Evolutionary conservation across 2,888 invertebrate species (phyloP).

Genomic region (Sabatieria punctata): DNA sequence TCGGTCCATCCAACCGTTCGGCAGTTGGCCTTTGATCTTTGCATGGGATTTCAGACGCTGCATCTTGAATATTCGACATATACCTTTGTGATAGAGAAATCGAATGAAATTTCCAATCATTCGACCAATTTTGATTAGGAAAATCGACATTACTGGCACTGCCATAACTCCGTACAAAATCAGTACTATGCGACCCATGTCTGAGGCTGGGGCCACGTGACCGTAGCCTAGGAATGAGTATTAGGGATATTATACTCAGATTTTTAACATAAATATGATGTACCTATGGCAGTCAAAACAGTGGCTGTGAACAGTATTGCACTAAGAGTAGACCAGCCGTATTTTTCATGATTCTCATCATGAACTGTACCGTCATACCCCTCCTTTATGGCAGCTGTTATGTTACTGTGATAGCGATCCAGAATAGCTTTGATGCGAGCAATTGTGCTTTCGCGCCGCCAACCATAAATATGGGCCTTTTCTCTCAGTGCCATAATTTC

Average conservation of each 20-base stretch:
- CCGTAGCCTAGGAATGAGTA: conserved; percentile 9
- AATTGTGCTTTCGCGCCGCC: not conserved
- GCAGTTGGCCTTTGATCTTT: too few relatives aligned
- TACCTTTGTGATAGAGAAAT: conserved; percentile 1
- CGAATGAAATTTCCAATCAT: conserved; percentile 1
- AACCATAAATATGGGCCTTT: not conserved
- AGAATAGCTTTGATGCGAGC: not conserved
- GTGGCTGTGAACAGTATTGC: conserved; percentile 3
- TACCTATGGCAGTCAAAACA: conserved; percentile 4
- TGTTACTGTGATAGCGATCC: not conserved
- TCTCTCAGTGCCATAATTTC: not conserved
- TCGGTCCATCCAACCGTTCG: too few relatives aligned
- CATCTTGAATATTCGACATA: not conserved
- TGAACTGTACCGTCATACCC: conserved; percentile 3
- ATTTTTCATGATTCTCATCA: not conserved
- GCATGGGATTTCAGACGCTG: too few relatives aligned
- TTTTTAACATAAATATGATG: not conserved
- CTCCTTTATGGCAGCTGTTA: not conserved
- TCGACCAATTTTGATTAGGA: conserved; percentile 6
- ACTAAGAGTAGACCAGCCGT: not conserved
- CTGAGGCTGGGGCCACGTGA: conserved; percentile 5
- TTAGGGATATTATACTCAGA: not conserved
- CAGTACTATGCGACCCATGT: conserved; percentile 8
- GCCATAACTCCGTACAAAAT: conserved; percentile 7
- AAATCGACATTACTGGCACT: conserved; percentile 8